A percentile compares a stretch with the other conserved stretches of the same genome.
These are phyloP conservation scores for Amyelois transitella DNA, from an alignment of 1,140 invertebrate genomes.

Conservation along the genomic window DNA sequence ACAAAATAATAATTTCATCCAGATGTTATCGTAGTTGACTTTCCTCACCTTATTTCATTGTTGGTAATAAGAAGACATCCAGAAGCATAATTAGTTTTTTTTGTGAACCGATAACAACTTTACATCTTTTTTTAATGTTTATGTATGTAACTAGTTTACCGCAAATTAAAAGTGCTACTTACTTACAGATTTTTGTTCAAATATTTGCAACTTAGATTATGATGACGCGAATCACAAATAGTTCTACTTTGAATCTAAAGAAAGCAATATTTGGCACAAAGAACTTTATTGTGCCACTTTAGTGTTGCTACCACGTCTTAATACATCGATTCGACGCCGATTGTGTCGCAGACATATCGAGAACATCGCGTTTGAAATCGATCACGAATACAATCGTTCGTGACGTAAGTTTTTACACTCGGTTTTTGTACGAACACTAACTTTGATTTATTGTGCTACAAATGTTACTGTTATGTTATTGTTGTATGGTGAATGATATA, in stretches of 20 bases:
- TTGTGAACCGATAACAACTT: too few relatives aligned
- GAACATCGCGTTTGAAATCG: neutral
- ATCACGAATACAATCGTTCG: neutral
- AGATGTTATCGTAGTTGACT: too few relatives aligned
- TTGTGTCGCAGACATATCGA: neutral
- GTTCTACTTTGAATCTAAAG: neutral
- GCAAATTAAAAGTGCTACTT: too few relatives aligned
- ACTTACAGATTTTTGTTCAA: too few relatives aligned
- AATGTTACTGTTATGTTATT: neutral
- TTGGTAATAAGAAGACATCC: too few relatives aligned
- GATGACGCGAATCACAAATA: neutral
- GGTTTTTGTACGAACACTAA: neutral
- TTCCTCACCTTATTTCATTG: too few relatives aligned
- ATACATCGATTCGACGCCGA: neutral
- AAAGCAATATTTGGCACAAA: neutral
- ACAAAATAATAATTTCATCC: too few relatives aligned
- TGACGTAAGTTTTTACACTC: neutral
- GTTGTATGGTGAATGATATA: neutral
- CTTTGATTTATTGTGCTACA: neutral
- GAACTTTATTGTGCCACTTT: neutral
- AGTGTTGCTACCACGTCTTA: neutral
- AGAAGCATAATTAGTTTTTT: too few relatives aligned
- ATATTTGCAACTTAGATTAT: neutral
- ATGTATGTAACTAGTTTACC: too few relatives aligned
- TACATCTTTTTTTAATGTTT: too few relatives aligned